phyloP scores from a whole-genome alignment of 2,888 invertebrate species.

The Drosophila imparisetae region DNA sequence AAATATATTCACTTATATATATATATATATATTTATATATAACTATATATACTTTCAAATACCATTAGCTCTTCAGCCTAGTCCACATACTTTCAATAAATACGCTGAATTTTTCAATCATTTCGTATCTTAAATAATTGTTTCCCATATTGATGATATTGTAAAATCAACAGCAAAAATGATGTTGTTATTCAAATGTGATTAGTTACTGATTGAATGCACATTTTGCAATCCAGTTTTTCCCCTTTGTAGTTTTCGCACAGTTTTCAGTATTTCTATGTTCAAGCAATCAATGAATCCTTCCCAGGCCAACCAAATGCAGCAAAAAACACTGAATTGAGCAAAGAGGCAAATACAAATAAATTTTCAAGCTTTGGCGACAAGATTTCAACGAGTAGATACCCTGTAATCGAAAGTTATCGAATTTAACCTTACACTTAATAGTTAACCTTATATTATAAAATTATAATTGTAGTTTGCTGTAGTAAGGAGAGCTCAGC shows the following conservation, averaged over 20 bases:
- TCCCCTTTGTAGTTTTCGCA: constrained; percentile 8
- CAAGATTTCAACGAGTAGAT: background rate
- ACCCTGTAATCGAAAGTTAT: background rate
- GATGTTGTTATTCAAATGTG: constrained; percentile 45
- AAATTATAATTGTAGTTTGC: no score
- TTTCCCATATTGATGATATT: constrained; percentile 9
- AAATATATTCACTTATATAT: background rate
- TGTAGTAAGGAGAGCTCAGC: background rate
- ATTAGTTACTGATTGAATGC: constrained; percentile 56
- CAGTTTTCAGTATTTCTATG: constrained; percentile 36
- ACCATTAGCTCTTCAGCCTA: background rate
- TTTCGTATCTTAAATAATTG: background rate
- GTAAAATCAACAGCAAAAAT: constrained; percentile 30
- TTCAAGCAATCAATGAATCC: constrained; percentile 40
- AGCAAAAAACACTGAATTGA: constrained; percentile 16
- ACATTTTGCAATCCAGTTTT: constrained; percentile 25
- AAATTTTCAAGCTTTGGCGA: background rate
- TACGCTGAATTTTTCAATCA: background rate
- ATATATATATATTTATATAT: background rate
- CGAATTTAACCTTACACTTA: background rate
- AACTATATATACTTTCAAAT: background rate
- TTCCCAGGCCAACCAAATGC: constrained; percentile 12
- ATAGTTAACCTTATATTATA: background rate
- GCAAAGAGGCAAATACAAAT: constrained; percentile 19
- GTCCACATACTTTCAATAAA: background rate